Evolutionary conservation across 2,113 vertebrate genomes (phyloP).

Genomic region (Microcebus ravelobensis): DNA sequence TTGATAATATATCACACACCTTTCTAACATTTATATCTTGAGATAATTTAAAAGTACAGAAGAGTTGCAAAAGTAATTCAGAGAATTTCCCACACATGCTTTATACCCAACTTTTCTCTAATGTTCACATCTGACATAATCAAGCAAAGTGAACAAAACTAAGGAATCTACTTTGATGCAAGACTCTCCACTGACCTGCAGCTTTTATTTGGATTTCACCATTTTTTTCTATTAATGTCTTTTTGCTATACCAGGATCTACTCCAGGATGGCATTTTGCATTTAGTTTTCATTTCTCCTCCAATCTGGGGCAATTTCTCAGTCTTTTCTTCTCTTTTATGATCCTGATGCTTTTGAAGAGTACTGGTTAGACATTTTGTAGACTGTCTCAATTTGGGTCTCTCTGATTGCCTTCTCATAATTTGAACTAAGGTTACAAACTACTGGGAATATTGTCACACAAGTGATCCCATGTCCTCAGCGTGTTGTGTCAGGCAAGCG

Average conservation of each 20-base stretch:
- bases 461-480: neutral
- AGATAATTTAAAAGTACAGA: neutral
- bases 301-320: neutral
- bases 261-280: neutral
- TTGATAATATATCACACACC: neutral
- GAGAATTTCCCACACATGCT: neutral
- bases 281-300: neutral
- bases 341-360: neutral
- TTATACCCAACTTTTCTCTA: neutral
- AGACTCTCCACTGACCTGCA: neutral
- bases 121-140: neutral
- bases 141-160: neutral
- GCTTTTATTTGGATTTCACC: neutral
- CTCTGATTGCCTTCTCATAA: neutral
- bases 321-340: neutral
- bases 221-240: neutral
- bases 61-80: neutral
- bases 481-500: rapidly evolving
- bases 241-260: neutral
- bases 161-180: neutral
- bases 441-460: neutral
- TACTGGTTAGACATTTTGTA: neutral
- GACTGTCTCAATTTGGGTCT: neutral
- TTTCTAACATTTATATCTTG: neutral
- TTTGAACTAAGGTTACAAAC: neutral